Evolutionary conservation across 2,888 invertebrate genomes (phyloP).

Genomic region (Xylocampa areola): DNA sequence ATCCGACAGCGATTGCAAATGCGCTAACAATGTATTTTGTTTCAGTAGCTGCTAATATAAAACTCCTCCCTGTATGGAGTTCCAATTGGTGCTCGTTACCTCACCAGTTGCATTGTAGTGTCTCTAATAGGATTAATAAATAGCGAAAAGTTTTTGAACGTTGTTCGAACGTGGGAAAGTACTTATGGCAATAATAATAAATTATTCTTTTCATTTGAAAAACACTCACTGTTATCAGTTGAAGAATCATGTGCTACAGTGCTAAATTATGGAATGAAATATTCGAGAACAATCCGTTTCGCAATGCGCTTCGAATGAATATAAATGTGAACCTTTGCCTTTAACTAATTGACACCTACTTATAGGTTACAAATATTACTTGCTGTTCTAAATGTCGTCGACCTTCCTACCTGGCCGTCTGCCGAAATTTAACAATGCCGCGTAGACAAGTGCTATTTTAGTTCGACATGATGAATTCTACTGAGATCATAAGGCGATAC

Average conservation of each 20-base stretch:
- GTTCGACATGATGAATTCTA: constrained; percentile 53
- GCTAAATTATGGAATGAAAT: constrained; percentile 15
- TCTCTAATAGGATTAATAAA: constrained; percentile 62
- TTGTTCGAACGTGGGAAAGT: constrained; percentile 53
- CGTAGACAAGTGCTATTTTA: constrained; percentile 62
- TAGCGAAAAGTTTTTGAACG: constrained; percentile 55
- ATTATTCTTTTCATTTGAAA: constrained; percentile 18
- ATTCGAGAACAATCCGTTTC: constrained; percentile 21
- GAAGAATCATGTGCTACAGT: constrained; percentile 15
- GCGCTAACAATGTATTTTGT: constrained; percentile 80
- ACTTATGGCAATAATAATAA: constrained; percentile 30
- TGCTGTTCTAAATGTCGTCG: constrained; percentile 62
- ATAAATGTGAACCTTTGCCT: constrained; percentile 35
- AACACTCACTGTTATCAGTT: constrained; percentile 20
- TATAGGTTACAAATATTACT: constrained; percentile 39
- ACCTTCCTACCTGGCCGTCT: constrained; percentile 66
- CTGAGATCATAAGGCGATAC: constrained; percentile 29
- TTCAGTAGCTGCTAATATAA: constrained; percentile 67
- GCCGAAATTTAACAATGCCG: constrained; percentile 63
- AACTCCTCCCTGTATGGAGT: constrained; percentile 60
- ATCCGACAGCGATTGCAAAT: constrained; percentile 75
- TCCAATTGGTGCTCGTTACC: constrained; percentile 62
- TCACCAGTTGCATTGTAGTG: constrained; percentile 55
- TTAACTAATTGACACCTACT: constrained; percentile 25
- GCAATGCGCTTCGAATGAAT: constrained; percentile 16